Evolutionary conservation across 2,797 vertebrate genomes (phyloP), one percentile per base, ranked within the genome.

Genomic region (Fistularia commersonii): DNA sequence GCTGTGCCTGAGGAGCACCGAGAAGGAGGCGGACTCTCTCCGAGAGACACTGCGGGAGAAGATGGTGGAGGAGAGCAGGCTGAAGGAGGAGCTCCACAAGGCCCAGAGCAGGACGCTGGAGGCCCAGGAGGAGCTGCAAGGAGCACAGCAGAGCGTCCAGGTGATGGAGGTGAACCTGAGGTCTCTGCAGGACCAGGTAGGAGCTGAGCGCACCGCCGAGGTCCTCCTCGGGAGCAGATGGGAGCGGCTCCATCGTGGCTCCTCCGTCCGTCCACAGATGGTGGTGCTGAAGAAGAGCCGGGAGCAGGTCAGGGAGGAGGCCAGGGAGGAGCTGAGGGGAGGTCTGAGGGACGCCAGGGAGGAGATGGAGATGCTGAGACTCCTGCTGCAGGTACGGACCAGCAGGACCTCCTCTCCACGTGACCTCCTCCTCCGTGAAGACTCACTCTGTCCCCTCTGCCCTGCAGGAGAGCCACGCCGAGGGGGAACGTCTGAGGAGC

Each of bases 401-500:
- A 7, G 13, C 0, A 13, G 11, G 6, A 35, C 34, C 7, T 38
- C 6, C 5, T 38, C 23, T 32, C 35, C 8, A 23, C 7, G 9
- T 7, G 11, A 37, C 10, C 3, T 0, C 37, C 1, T 48, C 8
- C 33, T 13, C n/a, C n/a, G 7, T 35, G n/a, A 11, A 32, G 15
- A 1, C 10, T 2, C 3, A 3, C 37, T 8, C 35, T 6, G 12
- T 10, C 46, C 23, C 9, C 13, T 31, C 35, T 6, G 11, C 40
- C 11, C 32, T 1, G 6, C 15, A 50, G 48, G 48, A 50, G 23
- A 50, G 48, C 37, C 37, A 11, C 5, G 23, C 23, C 8, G 37
- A 49, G 37, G 48, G 8, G 11, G 11, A 49, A 11, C 37, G 23
- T 32, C 48, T 49, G 37, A 40, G 37, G 48, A 12, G 15, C 15